phyloP scores from a whole-genome alignment of 2,797 vertebrate species.

The Bufotes viridis region DNA sequence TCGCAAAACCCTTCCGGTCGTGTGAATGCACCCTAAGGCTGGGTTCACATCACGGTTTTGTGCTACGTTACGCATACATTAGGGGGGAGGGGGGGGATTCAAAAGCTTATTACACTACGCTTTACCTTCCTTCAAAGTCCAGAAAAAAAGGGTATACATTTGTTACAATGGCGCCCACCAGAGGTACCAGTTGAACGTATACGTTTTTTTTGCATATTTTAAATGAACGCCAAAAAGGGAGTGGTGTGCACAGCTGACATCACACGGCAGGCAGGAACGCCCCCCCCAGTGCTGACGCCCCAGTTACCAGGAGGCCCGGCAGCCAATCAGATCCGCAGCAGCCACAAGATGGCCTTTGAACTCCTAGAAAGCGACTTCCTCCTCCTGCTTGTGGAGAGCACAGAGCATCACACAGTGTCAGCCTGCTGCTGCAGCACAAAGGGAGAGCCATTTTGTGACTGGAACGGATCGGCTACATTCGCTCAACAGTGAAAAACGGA shows the following conservation, averaged over 20 bases:
- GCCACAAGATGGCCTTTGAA: slow-evolving; percentile 76
- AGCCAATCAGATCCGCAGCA: slow-evolving; percentile 78
- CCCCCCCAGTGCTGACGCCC: slow-evolving; percentile 70
- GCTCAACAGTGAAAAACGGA: no score
- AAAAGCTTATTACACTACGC: no score
- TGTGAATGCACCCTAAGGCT: no score
- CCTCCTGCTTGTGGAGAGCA: slow-evolving; percentile 83
- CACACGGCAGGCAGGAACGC: background rate
- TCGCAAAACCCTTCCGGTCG: no score
- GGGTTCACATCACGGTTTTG: no score
- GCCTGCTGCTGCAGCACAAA: slow-evolving; percentile 90
- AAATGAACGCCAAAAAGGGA: slow-evolving; percentile 24
- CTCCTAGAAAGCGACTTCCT: slow-evolving; percentile 87
- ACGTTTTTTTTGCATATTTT: no score
- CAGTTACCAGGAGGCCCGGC: slow-evolving; percentile 75
- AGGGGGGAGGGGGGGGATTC: no score
- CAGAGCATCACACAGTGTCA: slow-evolving; percentile 88
- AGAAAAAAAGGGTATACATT: no score
- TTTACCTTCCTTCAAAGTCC: no score
- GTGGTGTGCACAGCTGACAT: slow-evolving; percentile 26
- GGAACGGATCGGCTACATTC: background rate
- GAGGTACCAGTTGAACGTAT: no score
- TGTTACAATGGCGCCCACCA: no score
- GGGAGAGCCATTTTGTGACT: slow-evolving; percentile 97
- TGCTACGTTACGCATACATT: no score